Evolutionary conservation across 2,113 vertebrate species (phyloP).

Genomic region (Gnathonemus longibarbis): DNA sequence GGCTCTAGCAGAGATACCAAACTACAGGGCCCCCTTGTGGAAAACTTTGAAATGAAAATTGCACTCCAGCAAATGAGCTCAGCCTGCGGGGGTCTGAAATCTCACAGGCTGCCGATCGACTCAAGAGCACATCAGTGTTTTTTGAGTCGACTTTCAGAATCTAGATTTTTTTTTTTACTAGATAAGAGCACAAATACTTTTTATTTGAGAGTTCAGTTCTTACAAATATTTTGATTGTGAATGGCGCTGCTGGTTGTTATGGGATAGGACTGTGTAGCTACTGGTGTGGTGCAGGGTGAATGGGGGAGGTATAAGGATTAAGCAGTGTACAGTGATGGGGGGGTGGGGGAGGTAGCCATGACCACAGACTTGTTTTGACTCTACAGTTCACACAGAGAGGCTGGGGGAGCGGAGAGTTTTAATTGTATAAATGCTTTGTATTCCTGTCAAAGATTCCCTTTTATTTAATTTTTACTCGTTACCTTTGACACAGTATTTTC

Average conservation of each 20-base stretch:
- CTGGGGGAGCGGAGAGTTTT: background rate
- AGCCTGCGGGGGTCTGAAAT: background rate
- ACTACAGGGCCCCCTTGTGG: background rate
- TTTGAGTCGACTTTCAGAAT: constrained; percentile 8
- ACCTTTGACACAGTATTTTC: background rate
- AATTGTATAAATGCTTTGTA: background rate
- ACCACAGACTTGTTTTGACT: background rate
- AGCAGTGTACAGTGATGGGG: background rate
- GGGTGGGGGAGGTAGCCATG: background rate
- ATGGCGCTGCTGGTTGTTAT: background rate
- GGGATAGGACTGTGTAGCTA: background rate
- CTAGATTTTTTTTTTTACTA: background rate
- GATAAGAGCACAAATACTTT: constrained; percentile 7
- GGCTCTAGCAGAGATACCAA: constrained; percentile 6
- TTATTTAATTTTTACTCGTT: constrained; percentile 16
- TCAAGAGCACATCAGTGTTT: background rate
- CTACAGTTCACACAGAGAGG: background rate
- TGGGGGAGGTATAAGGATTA: background rate
- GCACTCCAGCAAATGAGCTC: background rate
- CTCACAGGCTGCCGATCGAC: background rate
- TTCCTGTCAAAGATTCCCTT: constrained; percentile 7
- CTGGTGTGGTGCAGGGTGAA: background rate
- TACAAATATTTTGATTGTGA: background rate
- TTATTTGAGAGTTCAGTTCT: background rate
- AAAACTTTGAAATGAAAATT: background rate